A percentile compares a stretch with the other conserved stretches of the same genome.
These are phyloP conservation scores for Meda fulgida DNA, from an alignment of 2,797 vertebrate species.

Conservation along the genomic window DNA sequence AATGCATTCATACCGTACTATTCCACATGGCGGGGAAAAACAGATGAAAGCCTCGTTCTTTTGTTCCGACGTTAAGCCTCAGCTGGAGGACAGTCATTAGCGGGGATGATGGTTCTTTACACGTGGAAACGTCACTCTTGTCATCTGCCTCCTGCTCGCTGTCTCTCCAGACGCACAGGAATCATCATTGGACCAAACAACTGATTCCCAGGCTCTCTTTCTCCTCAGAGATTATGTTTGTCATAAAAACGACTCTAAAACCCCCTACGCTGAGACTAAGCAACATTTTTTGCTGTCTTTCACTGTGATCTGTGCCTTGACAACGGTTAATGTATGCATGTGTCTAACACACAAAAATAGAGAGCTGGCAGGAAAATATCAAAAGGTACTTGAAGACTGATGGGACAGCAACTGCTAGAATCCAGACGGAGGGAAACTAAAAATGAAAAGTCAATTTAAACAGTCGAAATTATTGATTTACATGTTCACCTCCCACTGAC, in stretches of 20 bases:
- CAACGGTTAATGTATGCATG: not conserved
- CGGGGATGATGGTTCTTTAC: slow-evolving; percentile 47
- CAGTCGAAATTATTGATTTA: slow-evolving; percentile 26
- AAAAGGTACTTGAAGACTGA: slow-evolving; percentile 1
- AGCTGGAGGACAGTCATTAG: slow-evolving; percentile 56
- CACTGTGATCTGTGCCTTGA: slow-evolving; percentile 46
- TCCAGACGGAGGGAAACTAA: not conserved
- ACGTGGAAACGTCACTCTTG: slow-evolving; percentile 43
- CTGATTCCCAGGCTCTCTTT: slow-evolving; percentile 10
- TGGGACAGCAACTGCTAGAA: not conserved
- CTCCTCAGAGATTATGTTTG: slow-evolving; percentile 28
- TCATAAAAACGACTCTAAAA: not conserved
- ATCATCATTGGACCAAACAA: slow-evolving; percentile 28
- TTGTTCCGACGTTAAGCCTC: slow-evolving; percentile 41
- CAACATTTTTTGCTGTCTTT: slow-evolving; percentile 4
- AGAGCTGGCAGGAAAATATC: slow-evolving; percentile 12
- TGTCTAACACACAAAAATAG: not conserved
- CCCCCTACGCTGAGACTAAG: not conserved
- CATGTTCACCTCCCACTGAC: not conserved
- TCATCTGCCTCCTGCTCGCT: slow-evolving; percentile 40
- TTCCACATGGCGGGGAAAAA: slow-evolving; percentile 59
- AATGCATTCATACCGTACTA: slow-evolving; percentile 39
- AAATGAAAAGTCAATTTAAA: slow-evolving; percentile 29
- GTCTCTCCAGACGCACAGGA: slow-evolving; percentile 12
- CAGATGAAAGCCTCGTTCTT: slow-evolving; percentile 48